Evolutionary conservation across 1,140 invertebrate genomes (phyloP), one percentile per base, ranked within the genome.

Genomic region (Vollenhovia emeryi): DNA sequence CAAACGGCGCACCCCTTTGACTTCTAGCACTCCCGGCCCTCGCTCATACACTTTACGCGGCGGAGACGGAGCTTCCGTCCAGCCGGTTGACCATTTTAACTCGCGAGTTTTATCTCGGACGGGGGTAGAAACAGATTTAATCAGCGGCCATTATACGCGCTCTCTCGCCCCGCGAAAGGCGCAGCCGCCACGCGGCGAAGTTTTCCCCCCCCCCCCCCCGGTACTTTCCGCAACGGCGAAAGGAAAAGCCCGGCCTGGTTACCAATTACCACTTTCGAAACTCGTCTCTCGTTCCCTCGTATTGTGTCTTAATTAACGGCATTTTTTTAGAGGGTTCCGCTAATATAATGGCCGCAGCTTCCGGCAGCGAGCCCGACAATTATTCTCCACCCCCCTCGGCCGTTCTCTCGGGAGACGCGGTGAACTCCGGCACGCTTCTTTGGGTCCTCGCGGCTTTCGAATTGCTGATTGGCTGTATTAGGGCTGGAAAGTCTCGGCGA

Each of bases 251-350:
- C 59, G 68, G 62, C 50, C 85, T 62, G 80, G 85, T 89, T 90
- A 87, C 87, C 88, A 90, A 90, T 90, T 90, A 90, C 87, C 75
- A 87, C 68, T 78, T 52, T 75, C 68, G 21, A 69, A 89, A 90
- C 74, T 90, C 79, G 52, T 50, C 40, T 33, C 73, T 60, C 55
- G 66, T 82, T 82, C 59, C 85, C 76, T 76, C 88, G 85, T 76
- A 85, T 89, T 86, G 85, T 73, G 75, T 78, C 82, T 89, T 90
- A 90, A 90, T 90, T 90, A 90, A 89, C 82, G 89, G 50, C 82
- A 83, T 62, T 86, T 86, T n/a, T 86, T 83, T 83, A 48, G 48
- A 80, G 3, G 48, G 21, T 52, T 59, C n/a, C 30, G 27, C 33
- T 85, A 45, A 79, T 79, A 82, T 82, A 73, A 82, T 73, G 52